Evolutionary conservation across 2,888 invertebrate species (phyloP), one percentile per base, ranked within the genome.

Genomic region (Pachliopta kotzebuea): DNA sequence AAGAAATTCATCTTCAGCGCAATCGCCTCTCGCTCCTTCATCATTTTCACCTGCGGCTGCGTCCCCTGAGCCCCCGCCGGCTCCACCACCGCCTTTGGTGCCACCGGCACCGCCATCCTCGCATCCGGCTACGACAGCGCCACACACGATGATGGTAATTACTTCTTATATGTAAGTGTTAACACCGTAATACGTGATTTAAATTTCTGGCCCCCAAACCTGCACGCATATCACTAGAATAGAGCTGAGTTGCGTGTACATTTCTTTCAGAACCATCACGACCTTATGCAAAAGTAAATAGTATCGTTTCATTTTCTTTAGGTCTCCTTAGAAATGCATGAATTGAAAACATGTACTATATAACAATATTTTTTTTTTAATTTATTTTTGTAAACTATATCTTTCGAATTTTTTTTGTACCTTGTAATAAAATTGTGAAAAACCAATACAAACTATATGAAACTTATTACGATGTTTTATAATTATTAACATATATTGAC

Each of bases 31-130:
- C 67, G 94, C 94, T 11, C 93, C 93, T 61, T 92, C 93, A 7
- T 93, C 93, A 21, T 91, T 93, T 75, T 92, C 90, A 0, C 90
- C 92, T 17, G 91, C 91, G 65, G 92, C 93, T 31, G 92, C 92
- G 69, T 93, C 94, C 60, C 93, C 94, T 9, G 92, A 94, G 77
- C 93, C 93, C 6, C 94, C 94, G 20, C 94, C 94, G 0, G 91
- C 91, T 63, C 93, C 93, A 20, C 92, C 93, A 49, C 93, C 92
- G 45, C 93, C 86, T 3, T 76, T 84, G 78, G 81, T 77, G 42
- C 85, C 82, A 53, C 81, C 86, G 63, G 80, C 80, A 56, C 83
- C 85, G n/a, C 80, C 84, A n/a, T 80, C 81, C 65, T 81, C 84
- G 60, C 77, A 90, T 71, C 90, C 85, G 73, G 66, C 68, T 37